Conservation (phyloP, 2,888 invertebrate species). For the Notodonta dromedarius region DNA sequence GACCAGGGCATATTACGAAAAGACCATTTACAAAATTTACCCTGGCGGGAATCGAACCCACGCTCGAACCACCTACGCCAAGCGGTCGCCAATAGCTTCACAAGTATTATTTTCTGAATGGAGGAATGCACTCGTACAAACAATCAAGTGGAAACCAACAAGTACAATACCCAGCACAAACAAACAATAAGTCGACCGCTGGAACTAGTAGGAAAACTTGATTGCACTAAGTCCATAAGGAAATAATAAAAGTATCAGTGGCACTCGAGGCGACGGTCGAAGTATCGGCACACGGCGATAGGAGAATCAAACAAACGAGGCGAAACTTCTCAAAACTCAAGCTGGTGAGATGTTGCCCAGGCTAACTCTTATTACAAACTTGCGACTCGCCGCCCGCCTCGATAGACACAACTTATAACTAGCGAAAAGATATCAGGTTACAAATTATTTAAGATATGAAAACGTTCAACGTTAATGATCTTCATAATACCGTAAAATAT, state of each 20-base stretch:
- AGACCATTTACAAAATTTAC: too few relatives aligned
- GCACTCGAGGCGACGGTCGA: slow-evolving; percentile 52
- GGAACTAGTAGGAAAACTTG: slow-evolving; percentile 50
- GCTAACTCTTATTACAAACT: slow-evolving; percentile 77
- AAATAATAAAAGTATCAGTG: slow-evolving; percentile 75
- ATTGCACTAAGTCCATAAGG: slow-evolving; percentile 60
- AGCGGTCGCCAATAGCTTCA: neutral
- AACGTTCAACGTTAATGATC: slow-evolving; percentile 26
- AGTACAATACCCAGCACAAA: slow-evolving; percentile 31
- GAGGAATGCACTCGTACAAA: neutral
- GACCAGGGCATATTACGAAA: too few relatives aligned
- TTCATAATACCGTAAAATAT: neutral
- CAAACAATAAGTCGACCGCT: slow-evolving; percentile 53
- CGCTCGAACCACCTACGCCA: too few relatives aligned
- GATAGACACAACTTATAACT: slow-evolving; percentile 62
- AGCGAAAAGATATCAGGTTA: slow-evolving; percentile 55
- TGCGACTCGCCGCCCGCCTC: slow-evolving; percentile 37
- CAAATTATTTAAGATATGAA: slow-evolving; percentile 47
- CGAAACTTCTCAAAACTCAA: slow-evolving; percentile 65
- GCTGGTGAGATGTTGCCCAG: slow-evolving; percentile 17
- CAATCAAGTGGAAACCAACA: neutral
- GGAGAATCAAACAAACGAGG: slow-evolving; percentile 71
- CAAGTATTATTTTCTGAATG: slow-evolving; percentile 1
- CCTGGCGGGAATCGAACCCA: too few relatives aligned
- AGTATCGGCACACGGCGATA: slow-evolving; percentile 57